Evolutionary conservation across 1,140 invertebrate genomes (phyloP), one percentile per base, ranked within the genome.

Genomic region (Bombus balteatus): DNA sequence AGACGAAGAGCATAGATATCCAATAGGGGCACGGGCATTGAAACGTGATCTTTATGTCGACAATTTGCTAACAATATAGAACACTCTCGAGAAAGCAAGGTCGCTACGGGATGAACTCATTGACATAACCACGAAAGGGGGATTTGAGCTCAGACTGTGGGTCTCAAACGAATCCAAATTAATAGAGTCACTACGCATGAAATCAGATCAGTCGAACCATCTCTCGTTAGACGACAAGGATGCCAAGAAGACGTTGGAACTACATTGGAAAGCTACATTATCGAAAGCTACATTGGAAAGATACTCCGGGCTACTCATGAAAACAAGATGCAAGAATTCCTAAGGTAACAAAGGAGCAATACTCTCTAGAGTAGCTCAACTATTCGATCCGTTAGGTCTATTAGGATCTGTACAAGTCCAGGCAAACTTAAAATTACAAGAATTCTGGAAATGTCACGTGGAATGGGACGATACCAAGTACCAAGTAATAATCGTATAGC

Each of bases 191-290:
- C 43, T 43, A 13, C 13, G 13, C 13, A 15, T 43, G 3, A 15
- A 43, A 43, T 13, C 43, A 43, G 13, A 15, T 15, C 0, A 0
- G 3, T 13, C 43, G 13, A 43, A 43, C 12, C 43, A 43, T 13
- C 2, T 43, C 0, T 13, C 13, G 0, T 43, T 43, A 3, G 0
- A 15, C 13, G 13, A 43, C 2, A 4, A 43, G 2, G 0, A 43
- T 13, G 13, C 13, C 3, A 43, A 43, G 43, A 43, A 43, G 43
- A 43, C 12, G 12, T 43, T 43, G 13, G 43, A 3, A 43, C 43
- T 43, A 13, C 43, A 15, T 43, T 15, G 13, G 13, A 43, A 43
- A 13, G 3, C 39, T 39, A 39, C 39, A 39, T 39, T 39, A 39
- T 37, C 37, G 37, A 37, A 37, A 37, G 37, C 37, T 37, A 37